phyloP scores from a whole-genome alignment of 2,888 invertebrate species.

The Anoplius nigerrimus region DNA sequence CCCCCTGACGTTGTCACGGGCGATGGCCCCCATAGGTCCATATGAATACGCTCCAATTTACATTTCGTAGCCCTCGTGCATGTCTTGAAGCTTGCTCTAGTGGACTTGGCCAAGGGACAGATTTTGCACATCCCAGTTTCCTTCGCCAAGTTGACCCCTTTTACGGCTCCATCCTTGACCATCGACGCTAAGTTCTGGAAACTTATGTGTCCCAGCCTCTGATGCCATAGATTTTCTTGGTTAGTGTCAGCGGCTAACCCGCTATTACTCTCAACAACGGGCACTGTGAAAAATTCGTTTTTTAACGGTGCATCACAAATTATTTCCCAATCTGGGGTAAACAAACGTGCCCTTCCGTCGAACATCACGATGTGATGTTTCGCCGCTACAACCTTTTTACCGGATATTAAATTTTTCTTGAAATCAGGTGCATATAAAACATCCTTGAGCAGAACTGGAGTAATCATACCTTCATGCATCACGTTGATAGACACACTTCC shows the following conservation, averaged over 20 bases:
- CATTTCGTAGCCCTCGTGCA: conserved; percentile 26
- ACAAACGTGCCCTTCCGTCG: background rate
- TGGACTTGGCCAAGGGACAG: conserved; percentile 47
- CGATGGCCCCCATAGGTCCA: conserved; percentile 52
- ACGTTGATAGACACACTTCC: background rate
- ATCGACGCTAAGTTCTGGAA: conserved; percentile 35
- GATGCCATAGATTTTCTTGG: conserved; percentile 44
- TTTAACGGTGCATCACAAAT: background rate
- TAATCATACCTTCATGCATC: background rate
- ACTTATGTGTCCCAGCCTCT: conserved; percentile 48
- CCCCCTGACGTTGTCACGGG: conserved; percentile 47
- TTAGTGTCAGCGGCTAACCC: background rate
- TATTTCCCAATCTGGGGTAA: background rate
- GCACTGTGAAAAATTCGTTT: background rate
- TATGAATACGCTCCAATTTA: conserved; percentile 50
- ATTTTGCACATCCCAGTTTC: conserved; percentile 41
- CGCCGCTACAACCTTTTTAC: background rate
- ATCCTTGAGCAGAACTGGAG: background rate
- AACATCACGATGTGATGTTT: background rate
- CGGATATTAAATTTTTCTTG: background rate
- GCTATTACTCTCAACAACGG: background rate
- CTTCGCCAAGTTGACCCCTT: conserved; percentile 32
- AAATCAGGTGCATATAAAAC: background rate
- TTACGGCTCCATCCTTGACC: conserved; percentile 31
- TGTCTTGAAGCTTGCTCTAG: conserved; percentile 38